Evolutionary conservation across 2,888 invertebrate genomes (phyloP).

Genomic region (Patella depressa): DNA sequence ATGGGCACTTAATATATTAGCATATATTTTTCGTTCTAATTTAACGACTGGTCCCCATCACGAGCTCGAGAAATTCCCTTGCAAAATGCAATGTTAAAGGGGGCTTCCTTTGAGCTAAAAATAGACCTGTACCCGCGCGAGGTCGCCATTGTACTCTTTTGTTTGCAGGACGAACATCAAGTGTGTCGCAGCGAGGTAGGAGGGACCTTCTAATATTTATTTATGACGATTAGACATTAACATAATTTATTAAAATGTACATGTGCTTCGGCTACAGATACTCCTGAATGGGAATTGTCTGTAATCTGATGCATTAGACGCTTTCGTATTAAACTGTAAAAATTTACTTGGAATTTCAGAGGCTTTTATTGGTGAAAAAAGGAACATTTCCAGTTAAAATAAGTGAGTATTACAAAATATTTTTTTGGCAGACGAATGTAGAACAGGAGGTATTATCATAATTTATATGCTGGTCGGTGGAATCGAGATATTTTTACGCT

Average conservation of each 20-base stretch:
- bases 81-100: too few relatives aligned
- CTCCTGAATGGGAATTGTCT: slow-evolving; percentile 12
- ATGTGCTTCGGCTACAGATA: slow-evolving; percentile 8
- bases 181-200: slow-evolving; percentile 29
- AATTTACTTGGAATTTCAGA: too few relatives aligned
- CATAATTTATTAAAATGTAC: slow-evolving; percentile 60
- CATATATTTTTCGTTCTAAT: too few relatives aligned
- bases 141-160: slow-evolving; percentile 27
- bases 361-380: too few relatives aligned
- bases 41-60: too few relatives aligned
- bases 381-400: not conserved
- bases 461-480: not conserved
- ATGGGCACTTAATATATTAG: too few relatives aligned
- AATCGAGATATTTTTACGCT: too few relatives aligned
- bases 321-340: too few relatives aligned
- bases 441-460: not conserved
- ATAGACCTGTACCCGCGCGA: not conserved
- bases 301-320: too few relatives aligned
- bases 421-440: not conserved
- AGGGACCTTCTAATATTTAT: slow-evolving; percentile 50
- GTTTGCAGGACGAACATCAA: slow-evolving; percentile 26
- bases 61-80: too few relatives aligned
- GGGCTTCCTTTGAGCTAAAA: too few relatives aligned
- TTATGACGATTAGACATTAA: slow-evolving; percentile 54
- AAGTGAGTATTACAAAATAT: not conserved